Evolutionary conservation across 2,797 vertebrate genomes (phyloP).

Genomic region (Ctenopoma kingsleyae): DNA sequence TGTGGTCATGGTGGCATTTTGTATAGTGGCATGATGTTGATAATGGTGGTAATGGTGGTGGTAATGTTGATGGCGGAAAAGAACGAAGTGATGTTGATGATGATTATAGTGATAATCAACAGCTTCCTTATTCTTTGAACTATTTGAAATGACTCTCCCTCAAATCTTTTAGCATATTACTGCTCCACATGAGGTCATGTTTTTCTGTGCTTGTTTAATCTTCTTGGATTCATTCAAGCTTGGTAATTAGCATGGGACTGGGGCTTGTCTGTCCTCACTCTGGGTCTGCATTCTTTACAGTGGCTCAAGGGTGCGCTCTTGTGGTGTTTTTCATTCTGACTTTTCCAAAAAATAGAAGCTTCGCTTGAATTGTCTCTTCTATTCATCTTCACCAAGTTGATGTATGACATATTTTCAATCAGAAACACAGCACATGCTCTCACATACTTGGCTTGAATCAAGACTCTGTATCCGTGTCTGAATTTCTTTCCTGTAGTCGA

Average conservation of each 20-base stretch:
- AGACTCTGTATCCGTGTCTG: background rate
- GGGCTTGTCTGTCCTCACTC: conserved; percentile 11
- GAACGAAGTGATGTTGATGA: conserved; percentile 2
- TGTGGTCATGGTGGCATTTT: conserved; percentile 26
- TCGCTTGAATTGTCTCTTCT: conserved; percentile 43
- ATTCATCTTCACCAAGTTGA: conserved; percentile 31
- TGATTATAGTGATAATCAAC: conserved; percentile 36
- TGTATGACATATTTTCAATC: conserved; percentile 4
- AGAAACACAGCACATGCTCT: background rate
- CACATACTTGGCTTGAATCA: background rate
- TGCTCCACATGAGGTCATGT: conserved; percentile 16
- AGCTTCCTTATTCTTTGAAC: conserved; percentile 10
- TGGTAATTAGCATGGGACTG: conserved; percentile 15
- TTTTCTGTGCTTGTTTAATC: conserved; percentile 25
- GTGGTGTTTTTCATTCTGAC: conserved; percentile 47
- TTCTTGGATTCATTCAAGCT: conserved; percentile 26
- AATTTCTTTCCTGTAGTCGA: conserved; percentile 3
- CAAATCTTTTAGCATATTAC: conserved; percentile 14
- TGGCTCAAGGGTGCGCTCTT: conserved; percentile 54
- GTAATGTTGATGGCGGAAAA: conserved; percentile 2
- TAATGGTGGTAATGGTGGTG: conserved; percentile 27
- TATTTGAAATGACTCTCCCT: conserved; percentile 15
- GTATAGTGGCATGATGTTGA: conserved; percentile 20
- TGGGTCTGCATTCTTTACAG: conserved; percentile 18
- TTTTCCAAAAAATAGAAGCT: conserved; percentile 33